Conservation (phyloP, 2,888 invertebrate species). For the Cephus pulcher region DNA sequence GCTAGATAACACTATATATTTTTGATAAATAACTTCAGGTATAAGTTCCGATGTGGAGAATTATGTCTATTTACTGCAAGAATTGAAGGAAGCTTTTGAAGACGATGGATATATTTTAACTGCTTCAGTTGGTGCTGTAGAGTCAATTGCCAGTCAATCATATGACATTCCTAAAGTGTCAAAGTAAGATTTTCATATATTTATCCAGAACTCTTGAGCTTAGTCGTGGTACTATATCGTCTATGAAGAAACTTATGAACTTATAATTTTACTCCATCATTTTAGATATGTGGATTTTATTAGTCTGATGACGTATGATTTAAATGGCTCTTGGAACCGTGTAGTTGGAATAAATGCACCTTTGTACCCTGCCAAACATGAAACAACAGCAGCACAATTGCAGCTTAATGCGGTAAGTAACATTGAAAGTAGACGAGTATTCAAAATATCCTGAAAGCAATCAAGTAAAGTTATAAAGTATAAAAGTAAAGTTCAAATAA, state of each 20-base stretch:
- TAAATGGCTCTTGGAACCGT: constrained; percentile 75
- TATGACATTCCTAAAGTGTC: constrained; percentile 73
- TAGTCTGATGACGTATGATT: constrained; percentile 78
- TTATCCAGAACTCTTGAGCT: constrained; percentile 63
- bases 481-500: not conserved
- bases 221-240: not conserved
- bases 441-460: too few relatives aligned
- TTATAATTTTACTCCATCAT: not conserved
- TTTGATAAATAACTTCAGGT: not conserved
- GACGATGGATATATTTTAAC: constrained; percentile 56
- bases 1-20: constrained; percentile 8
- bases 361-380: constrained; percentile 64
- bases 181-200: constrained; percentile 60
- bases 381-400: constrained; percentile 36
- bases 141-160: constrained; percentile 67
- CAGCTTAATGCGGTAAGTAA: constrained; percentile 64
- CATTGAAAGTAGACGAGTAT: not conserved
- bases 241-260: not conserved
- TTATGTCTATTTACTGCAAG: constrained; percentile 69
- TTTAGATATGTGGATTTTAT: constrained; percentile 71
- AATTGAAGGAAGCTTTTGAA: constrained; percentile 70
- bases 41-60: constrained; percentile 65
- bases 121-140: constrained; percentile 68
- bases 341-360: constrained; percentile 76
- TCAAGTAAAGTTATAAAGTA: not conserved